Percentiles rank a stretch among this genome's conserved stretches.
Evolutionary conservation across 1,140 invertebrate genomes (phyloP).

Genomic region (Streblospio benedicti): DNA sequence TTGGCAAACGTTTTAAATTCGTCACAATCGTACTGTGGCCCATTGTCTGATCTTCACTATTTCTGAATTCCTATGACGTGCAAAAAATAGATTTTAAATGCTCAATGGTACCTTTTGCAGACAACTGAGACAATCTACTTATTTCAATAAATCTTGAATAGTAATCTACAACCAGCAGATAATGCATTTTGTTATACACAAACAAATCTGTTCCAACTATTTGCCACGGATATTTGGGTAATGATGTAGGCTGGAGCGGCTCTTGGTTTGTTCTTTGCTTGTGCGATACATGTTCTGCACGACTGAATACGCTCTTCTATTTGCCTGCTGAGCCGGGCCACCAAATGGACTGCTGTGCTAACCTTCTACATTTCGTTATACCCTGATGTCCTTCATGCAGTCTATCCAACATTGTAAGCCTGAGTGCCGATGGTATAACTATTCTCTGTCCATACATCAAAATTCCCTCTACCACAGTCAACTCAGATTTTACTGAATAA

Average conservation of each 20-base stretch:
- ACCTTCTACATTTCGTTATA: background rate
- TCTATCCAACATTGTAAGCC: constrained; percentile 4
- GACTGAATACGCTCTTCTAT: background rate
- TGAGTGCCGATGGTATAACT: constrained; percentile 1
- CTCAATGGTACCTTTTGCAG: background rate
- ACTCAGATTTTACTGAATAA: background rate
- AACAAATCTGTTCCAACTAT: constrained; percentile 8
- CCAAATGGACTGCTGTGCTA: constrained; percentile 7
- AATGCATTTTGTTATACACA: background rate
- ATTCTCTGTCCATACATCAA: background rate
- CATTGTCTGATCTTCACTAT: constrained; percentile 10
- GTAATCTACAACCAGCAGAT: constrained; percentile 12
- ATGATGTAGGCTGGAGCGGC: background rate
- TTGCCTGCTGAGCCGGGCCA: background rate
- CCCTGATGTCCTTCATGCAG: constrained; percentile 3
- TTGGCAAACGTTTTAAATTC: constrained; percentile 28
- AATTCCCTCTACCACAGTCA: constrained; percentile 9
- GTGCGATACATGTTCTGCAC: background rate
- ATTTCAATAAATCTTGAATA: constrained; percentile 8
- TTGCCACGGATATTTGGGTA: constrained; percentile 6
- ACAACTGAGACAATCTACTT: background rate
- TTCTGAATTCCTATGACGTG: constrained; percentile 1
- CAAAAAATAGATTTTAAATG: constrained; percentile 10
- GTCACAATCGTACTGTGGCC: constrained; percentile 6
- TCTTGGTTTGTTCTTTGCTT: background rate